phyloP scores from a whole-genome alignment of 1,140 invertebrate species.

The Drosophila mojavensis region DNA sequence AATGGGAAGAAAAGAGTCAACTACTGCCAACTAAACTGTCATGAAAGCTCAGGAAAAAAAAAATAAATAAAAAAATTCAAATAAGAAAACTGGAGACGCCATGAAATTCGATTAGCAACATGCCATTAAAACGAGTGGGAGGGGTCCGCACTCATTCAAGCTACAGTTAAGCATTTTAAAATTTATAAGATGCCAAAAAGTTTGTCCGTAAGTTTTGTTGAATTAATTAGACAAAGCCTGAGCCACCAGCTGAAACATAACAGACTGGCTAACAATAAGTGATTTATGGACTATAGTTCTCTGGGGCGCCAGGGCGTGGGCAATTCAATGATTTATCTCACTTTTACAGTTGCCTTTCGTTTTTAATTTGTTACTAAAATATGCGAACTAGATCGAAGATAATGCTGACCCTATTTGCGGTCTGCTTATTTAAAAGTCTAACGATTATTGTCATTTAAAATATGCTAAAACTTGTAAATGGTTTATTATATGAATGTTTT shows the following conservation, averaged over 20 bases:
- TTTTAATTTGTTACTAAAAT: not conserved
- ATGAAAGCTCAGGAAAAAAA: conserved; percentile 33
- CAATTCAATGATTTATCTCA: conserved; percentile 25
- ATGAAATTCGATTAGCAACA: conserved; percentile 81
- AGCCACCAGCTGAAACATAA: conserved; percentile 37
- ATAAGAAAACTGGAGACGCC: conserved; percentile 63
- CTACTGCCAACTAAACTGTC: conserved; percentile 78
- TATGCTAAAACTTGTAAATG: too few species aligned
- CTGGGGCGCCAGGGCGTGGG: not conserved
- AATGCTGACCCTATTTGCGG: too few species aligned
- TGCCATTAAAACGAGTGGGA: conserved; percentile 67
- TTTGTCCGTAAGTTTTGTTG: conserved; percentile 73
- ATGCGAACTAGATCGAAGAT: not conserved
- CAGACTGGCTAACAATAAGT: conserved; percentile 54
- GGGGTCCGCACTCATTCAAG: conserved; percentile 17
- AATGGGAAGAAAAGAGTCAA: conserved; percentile 52
- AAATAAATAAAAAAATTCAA: conserved; percentile 32
- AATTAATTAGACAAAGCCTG: conserved; percentile 69
- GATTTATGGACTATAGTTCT: conserved; percentile 54
- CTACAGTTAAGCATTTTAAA: conserved; percentile 76
- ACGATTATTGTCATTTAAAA: too few species aligned
- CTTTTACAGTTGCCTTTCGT: not conserved
- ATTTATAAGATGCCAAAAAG: conserved; percentile 82
- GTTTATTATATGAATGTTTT: too few species aligned
- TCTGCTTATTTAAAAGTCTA: too few species aligned